phyloP scores from a whole-genome alignment of 2,797 vertebrate genomes.

The Chanos chanos region DNA sequence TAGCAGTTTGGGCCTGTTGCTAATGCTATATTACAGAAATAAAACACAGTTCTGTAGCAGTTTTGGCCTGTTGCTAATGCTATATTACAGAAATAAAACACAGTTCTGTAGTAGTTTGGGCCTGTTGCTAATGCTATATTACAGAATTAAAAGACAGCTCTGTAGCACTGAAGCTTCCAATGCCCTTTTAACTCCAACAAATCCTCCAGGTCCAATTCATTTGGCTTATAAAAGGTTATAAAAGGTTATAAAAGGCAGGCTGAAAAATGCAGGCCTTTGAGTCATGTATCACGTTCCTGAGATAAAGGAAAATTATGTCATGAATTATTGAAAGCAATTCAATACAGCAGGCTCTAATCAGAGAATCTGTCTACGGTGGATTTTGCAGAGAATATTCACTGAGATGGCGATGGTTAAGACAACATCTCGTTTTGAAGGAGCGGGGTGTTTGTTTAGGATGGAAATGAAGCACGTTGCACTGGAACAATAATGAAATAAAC shows the following conservation, averaged over 20 bases:
- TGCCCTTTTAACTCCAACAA: constrained; percentile 35
- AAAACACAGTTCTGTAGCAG: background rate
- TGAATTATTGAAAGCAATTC: constrained; percentile 55
- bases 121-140: too few relatives aligned
- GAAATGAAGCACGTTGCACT: too few relatives aligned
- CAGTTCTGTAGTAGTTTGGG: background rate
- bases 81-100: background rate
- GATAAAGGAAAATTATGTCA: constrained; percentile 53
- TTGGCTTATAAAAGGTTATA: constrained; percentile 40
- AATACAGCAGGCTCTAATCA: constrained; percentile 43
- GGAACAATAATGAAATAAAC: too few relatives aligned
- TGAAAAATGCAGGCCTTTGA: constrained; percentile 46
- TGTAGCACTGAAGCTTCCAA: constrained; percentile 1
- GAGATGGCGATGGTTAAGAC: background rate
- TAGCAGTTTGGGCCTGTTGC: too few relatives aligned
- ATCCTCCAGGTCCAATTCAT: constrained; percentile 32
- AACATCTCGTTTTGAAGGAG: background rate
- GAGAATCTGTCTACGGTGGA: constrained; percentile 28
- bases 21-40: too few relatives aligned
- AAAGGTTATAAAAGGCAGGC: constrained; percentile 45
- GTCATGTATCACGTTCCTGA: constrained; percentile 44
- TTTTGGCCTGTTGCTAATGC: too few relatives aligned
- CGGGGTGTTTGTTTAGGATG: background rate
- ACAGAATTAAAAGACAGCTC: background rate
- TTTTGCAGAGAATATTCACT: background rate